phyloP scores from a whole-genome alignment of 92 coral and sea anemone species.

The Isaurus tuberculatus region DNA sequence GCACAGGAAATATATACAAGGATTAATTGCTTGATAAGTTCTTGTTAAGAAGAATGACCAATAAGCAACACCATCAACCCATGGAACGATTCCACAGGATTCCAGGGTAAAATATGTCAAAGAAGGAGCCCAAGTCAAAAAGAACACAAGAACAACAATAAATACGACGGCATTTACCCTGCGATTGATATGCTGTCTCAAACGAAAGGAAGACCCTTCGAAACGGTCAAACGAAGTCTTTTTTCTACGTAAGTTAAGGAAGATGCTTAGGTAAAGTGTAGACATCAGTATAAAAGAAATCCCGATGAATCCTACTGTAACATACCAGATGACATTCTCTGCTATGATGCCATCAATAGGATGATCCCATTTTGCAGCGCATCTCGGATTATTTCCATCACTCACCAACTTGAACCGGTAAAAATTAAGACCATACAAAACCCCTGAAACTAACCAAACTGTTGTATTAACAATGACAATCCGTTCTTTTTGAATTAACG shows the following conservation, averaged over 20 bases:
- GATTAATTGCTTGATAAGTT: constrained; percentile 28
- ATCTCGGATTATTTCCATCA: not conserved
- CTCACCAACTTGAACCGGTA: not conserved
- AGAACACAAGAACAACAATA: constrained; percentile 24
- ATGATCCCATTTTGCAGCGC: not conserved
- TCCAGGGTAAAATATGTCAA: not conserved
- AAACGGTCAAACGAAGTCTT: not conserved
- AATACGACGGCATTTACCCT: constrained; percentile 18
- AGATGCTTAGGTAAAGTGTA: constrained; percentile 10
- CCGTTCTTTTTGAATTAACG: constrained; percentile 6
- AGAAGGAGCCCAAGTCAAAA: constrained; percentile 21
- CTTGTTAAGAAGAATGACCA: constrained; percentile 10
- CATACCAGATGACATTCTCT: not conserved
- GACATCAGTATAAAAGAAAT: not conserved
- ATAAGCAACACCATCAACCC: not conserved
- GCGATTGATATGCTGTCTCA: not conserved
- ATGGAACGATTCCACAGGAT: not conserved
- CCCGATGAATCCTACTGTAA: not conserved
- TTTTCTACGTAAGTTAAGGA: constrained; percentile 3
- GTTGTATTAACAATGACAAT: not conserved
- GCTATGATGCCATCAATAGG: not conserved
- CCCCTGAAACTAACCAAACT: constrained; percentile 8
- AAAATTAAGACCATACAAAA: constrained; percentile 9
- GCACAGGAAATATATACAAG: constrained; percentile 10
- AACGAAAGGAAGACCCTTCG: not conserved